Base-by-base conservation (phyloP, 2,113 vertebrate genomes). In the Spermophilus dauricus region DNA sequence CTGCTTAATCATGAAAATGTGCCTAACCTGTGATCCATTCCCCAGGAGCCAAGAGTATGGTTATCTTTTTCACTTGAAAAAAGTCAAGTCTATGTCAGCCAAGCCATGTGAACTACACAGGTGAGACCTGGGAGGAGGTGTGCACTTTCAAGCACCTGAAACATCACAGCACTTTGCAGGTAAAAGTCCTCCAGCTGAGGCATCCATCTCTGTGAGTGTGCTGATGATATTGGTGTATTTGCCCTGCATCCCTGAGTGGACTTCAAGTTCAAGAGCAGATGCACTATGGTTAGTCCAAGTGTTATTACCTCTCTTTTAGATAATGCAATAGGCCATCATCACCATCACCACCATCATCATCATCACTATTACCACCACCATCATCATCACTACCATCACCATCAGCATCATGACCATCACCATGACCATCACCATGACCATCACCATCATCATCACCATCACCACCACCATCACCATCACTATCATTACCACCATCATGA, bases 71-170 rank as follows among this genome's bases (percentile, higher is more conserved):
- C 63, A 58, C 72, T 45, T 5, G 17, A 89, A 69, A 67, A 81
- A 58, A 22, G 56, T 58, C 56, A 58, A 58, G 2, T 16, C 30
- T 45, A 16, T 53, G 51, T 16, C 48, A 56, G 3, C 32, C 24
- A 7, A 58, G 24, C 14, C 51, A 45, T 11, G 5, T 37, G 12
- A 22, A 22, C 42, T 8, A 30, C 26, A 86, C 20, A 34, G 48
- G 37, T 63, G 17, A 26, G 5, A 24, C 39, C 4, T 2, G 37
- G 6, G 73, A 56, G 6, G 9, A 20, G 0, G 2, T 0, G 8
- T 32, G 34, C 18, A 18, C 34, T 42, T 73, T n/a, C 32, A 28
- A 87, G 39, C 18, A 42, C 12, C 28, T 86, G 32, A 1, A 20
- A 39, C 73, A 8, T 24, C 70, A 48, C 4, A 4, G 2, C 63